phyloP scores from a whole-genome alignment of 2,113 vertebrate species.

The Aythya baeri region DNA sequence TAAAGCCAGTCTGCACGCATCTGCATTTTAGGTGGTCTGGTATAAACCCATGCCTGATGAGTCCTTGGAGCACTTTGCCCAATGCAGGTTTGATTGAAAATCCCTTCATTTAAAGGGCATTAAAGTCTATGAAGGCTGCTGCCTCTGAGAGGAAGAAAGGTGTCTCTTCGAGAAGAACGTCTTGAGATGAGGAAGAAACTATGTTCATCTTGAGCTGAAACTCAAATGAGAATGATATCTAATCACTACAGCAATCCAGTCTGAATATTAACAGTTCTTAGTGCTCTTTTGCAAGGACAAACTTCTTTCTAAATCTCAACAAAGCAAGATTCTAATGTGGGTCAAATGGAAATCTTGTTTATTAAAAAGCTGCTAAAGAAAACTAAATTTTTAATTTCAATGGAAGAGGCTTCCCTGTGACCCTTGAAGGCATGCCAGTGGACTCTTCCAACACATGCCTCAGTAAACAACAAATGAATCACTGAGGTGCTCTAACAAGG shows the following conservation, averaged over 20 bases:
- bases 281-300: constrained; percentile 13
- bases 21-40: accelerated
- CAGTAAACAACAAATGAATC: constrained; percentile 65
- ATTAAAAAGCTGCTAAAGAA: constrained; percentile 54
- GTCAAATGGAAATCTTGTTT: constrained; percentile 36
- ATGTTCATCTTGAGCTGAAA: not conserved
- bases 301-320: constrained; percentile 21
- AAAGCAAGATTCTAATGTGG: constrained; percentile 19
- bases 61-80: not conserved
- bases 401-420: constrained; percentile 49
- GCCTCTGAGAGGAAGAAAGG: not conserved
- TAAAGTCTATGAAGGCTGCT: not conserved
- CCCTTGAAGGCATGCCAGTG: constrained; percentile 51
- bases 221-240: not conserved
- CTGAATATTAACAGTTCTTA: not conserved
- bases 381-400: constrained; percentile 67
- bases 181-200: not conserved
- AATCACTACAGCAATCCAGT: not conserved
- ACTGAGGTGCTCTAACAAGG: constrained; percentile 64
- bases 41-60: accelerated
- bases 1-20: not conserved
- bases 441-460: constrained; percentile 52
- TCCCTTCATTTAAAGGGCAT: not conserved
- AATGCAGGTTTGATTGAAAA: not conserved
- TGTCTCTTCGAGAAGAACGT: not conserved